Evolutionary conservation across 2,113 vertebrate genomes (phyloP).

Genomic region (Grammatotria lemairii): DNA sequence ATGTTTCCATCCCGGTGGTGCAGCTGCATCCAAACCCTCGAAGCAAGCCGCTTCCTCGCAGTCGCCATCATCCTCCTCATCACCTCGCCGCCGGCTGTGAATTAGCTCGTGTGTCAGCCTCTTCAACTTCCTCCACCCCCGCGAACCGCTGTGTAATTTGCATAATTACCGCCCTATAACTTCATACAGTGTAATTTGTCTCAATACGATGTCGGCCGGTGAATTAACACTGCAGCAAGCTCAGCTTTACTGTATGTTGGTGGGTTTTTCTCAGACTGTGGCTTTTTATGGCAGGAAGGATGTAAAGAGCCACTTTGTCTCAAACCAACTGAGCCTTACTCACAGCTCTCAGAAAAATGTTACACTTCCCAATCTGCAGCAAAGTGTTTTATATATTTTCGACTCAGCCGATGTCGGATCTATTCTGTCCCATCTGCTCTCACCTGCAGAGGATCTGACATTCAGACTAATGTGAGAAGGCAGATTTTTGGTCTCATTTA

Average conservation of each 20-base stretch:
- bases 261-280: neutral
- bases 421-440: neutral
- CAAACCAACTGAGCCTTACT: neutral
- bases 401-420: neutral
- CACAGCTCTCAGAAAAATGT: neutral
- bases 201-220: neutral
- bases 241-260: neutral
- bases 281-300: neutral
- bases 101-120: neutral
- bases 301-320: neutral
- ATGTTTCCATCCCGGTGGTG: neutral
- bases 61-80: neutral
- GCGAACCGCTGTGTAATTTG: neutral
- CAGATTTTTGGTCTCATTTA: neutral
- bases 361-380: neutral
- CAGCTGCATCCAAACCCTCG: neutral
- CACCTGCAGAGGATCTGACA: neutral
- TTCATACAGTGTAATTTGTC: neutral
- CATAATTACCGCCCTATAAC: slow-evolving; percentile 16
- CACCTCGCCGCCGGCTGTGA: neutral
- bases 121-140: neutral
- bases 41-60: neutral
- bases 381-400: neutral
- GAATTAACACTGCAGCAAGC: neutral
- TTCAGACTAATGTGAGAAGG: neutral